These are phyloP conservation scores for Parauchenoglanis ngamensis DNA, from an alignment of 2,797 vertebrate species.

Conservation along the genomic window DNA sequence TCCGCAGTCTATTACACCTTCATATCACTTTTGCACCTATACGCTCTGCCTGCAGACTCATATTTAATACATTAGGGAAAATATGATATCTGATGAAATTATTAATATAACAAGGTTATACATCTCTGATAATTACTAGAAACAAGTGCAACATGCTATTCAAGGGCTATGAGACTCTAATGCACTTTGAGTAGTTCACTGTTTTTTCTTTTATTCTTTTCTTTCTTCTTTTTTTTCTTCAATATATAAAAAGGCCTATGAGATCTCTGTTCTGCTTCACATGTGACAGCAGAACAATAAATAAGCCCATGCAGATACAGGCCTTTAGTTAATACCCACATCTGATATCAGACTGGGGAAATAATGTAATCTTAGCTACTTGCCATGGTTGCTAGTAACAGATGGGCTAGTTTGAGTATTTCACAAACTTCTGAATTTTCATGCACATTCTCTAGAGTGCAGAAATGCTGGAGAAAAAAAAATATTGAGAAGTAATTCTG, in stretches of 20 bases:
- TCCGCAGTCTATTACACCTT: conserved; percentile 27
- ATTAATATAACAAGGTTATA: conserved; percentile 4
- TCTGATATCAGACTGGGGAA: not conserved
- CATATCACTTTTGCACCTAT: conserved; percentile 27
- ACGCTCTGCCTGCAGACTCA: conserved; percentile 19
- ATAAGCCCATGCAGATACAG: not conserved
- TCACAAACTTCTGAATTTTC: not conserved
- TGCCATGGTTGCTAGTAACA: not conserved
- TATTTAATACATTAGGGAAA: conserved; percentile 24
- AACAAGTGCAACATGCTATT: not conserved
- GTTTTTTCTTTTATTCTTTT: not conserved
- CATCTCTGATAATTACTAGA: not conserved
- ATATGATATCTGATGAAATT: not conserved
- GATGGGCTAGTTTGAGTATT: not conserved
- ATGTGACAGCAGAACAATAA: not conserved
- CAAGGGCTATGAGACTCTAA: not conserved
- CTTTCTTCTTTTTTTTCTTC: too few species aligned
- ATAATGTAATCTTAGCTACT: not conserved
- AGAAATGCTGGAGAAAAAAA: not conserved
- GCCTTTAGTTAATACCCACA: not conserved
- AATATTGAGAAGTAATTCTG: not conserved
- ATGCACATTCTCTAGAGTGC: not conserved
- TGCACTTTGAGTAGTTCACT: not conserved
- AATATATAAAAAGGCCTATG: not conserved
- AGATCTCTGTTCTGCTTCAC: not conserved